phyloP scores from a whole-genome alignment of 1,140 invertebrate species.

The Chlorops oryzae region DNA sequence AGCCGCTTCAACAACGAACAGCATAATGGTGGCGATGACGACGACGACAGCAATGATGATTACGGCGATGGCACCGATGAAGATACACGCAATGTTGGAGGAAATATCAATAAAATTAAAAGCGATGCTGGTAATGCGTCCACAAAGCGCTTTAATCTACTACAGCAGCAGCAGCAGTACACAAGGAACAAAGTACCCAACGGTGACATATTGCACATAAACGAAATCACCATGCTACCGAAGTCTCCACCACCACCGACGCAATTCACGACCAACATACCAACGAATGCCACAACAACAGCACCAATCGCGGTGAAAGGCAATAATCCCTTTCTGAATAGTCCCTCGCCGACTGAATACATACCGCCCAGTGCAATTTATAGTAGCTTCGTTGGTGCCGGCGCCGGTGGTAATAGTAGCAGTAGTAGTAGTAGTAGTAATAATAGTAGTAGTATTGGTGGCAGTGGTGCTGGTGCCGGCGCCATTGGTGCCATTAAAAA shows the following conservation, averaged over 20 bases:
- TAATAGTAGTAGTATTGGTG: background rate
- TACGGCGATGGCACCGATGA: background rate
- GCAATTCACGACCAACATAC: constrained; percentile 25
- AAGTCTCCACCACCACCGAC: constrained; percentile 35
- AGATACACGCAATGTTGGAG: background rate
- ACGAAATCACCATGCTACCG: constrained; percentile 19
- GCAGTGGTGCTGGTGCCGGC: background rate
- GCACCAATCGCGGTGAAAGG: constrained; percentile 40
- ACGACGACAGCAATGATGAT: background rate
- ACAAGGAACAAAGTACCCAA: constrained; percentile 19
- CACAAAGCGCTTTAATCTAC: constrained; percentile 5
- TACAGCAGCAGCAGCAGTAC: background rate
- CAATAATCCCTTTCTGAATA: constrained; percentile 43
- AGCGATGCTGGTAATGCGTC: constrained; percentile 4
- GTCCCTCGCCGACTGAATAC: constrained; percentile 36
- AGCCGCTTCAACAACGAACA: background rate
- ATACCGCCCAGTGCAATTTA: constrained; percentile 11
- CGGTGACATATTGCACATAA: constrained; percentile 41
- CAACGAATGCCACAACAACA: constrained; percentile 23
- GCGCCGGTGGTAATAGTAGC: background rate
- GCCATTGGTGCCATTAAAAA: constrained; percentile 1
- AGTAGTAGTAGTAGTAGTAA: background rate
- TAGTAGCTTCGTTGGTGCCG: background rate
- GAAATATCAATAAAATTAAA: constrained; percentile 8
- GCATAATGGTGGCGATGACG: background rate